phyloP scores from a whole-genome alignment of 2,113 vertebrate genomes.

The Paradisaea rubra region DNA sequence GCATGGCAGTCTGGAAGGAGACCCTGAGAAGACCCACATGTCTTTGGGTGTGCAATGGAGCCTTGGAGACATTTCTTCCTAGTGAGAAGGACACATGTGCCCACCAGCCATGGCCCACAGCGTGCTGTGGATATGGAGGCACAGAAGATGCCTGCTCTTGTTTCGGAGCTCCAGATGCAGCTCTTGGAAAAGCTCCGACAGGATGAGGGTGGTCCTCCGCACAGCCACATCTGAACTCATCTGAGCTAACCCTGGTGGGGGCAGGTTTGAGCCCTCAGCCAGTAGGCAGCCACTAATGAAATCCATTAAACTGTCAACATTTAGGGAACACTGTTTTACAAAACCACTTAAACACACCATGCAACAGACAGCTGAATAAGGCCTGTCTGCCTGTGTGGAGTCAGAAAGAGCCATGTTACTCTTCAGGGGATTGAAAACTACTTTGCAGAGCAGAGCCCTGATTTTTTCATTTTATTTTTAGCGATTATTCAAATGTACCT shows the following conservation, averaged over 20 bases:
- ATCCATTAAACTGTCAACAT: slow-evolving; percentile 65
- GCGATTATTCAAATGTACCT: slow-evolving; percentile 21
- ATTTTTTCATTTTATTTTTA: slow-evolving; percentile 39
- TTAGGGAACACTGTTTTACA: slow-evolving; percentile 55
- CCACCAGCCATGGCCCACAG: background rate
- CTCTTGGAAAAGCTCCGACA: background rate
- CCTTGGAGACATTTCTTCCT: background rate
- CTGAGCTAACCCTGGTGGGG: slow-evolving; percentile 21
- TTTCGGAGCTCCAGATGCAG: background rate
- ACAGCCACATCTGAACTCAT: background rate
- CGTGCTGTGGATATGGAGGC: background rate
- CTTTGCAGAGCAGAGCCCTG: slow-evolving; percentile 1
- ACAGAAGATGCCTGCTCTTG: background rate
- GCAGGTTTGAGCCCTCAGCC: slow-evolving; percentile 13
- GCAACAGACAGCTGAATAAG: slow-evolving; percentile 56
- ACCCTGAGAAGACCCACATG: background rate
- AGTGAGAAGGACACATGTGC: background rate
- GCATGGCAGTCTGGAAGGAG: background rate
- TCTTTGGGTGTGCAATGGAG: background rate
- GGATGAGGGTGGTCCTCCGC: background rate
- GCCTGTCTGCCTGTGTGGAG: slow-evolving; percentile 50
- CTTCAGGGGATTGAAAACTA: slow-evolving; percentile 55
- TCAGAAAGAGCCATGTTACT: slow-evolving; percentile 43
- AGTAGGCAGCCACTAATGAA: slow-evolving; percentile 35
- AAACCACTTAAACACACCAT: slow-evolving; percentile 54